Base-by-base conservation (phyloP, 2,113 vertebrate genomes). In the Oreochromis spilurus region DNA sequence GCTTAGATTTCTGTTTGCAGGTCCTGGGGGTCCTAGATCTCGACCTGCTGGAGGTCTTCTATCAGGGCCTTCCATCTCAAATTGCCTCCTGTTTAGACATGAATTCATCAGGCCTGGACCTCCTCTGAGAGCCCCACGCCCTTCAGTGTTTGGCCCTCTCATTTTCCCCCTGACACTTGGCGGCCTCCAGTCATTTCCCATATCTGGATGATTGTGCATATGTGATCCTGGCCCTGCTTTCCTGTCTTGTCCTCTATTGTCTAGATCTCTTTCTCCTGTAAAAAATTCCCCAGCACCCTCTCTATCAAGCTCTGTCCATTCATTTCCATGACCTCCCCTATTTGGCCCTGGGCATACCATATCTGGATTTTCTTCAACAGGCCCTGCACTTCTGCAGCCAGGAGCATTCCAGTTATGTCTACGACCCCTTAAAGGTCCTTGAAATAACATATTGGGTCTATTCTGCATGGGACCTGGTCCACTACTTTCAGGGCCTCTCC, bases 81-180 rank as follows among this genome's bases (percentile, higher is more conserved):
- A 89, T 84, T 75, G 86, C 83, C 87, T 91, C 29, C 57, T 88
- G 40, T 89, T 88, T 80, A 62, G 79, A 24, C 19, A 77, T 53
- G 70, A 24, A 80, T 85, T 70, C 3, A 55, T 83, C 1, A 78
- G 54, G 21, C 48, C 26, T 65, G 58, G 86, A 53, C 80, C 83
- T 85, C 58, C 82, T 12, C 57, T 79, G 13, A 79, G 55, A 53
- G 14, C 34, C 29, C 78, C 67, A 50, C 45, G 78, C 31, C 57
- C 58, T 67, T 89, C 70, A 70, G 34, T 78, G 58, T 86, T 88
- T 85, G 60, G 62, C 29, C 50, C 87, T 90, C 87, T 83, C 29
- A 79, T 85, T 52, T 81, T 87, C 6, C 45, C 89, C 67, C 78
- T 93, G 6, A 86, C 80, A 38, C 79, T 52, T 55, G 83, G 65